These are phyloP conservation scores for Enteromius thamalakanensis DNA, from an alignment of 2,797 vertebrate genomes.

Conservation along the genomic window DNA sequence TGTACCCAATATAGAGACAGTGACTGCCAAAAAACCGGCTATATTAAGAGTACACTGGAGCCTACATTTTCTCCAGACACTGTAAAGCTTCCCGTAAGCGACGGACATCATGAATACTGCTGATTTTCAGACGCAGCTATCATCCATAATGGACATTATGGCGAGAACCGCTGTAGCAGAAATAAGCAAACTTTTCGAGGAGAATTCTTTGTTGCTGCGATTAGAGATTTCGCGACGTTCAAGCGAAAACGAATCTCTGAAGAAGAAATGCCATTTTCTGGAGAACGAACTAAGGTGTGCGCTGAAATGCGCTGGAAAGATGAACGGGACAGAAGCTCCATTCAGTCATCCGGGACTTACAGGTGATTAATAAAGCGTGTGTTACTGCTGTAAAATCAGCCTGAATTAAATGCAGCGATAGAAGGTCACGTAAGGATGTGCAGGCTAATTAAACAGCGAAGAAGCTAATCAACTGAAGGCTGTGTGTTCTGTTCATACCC, in stretches of 20 bases:
- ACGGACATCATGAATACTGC: neutral
- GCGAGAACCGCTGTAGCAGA: constrained; percentile 76
- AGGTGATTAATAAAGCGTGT: neutral
- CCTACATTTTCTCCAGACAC: neutral
- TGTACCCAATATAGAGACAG: neutral
- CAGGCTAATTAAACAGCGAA: neutral
- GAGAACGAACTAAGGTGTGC: constrained; percentile 78
- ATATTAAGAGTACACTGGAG: neutral
- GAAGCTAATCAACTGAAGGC: neutral
- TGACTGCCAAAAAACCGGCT: neutral
- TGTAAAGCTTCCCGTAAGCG: neutral
- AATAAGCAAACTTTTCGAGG: constrained; percentile 78
- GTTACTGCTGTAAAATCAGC: neutral
- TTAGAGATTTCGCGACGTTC: constrained; percentile 76
- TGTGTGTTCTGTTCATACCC: neutral
- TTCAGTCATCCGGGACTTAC: neutral
- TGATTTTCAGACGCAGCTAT: constrained; percentile 74
- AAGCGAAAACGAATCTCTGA: constrained; percentile 78
- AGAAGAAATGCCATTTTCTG: constrained; percentile 75
- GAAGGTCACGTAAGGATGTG: neutral
- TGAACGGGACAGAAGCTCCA: constrained; percentile 41
- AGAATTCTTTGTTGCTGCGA: constrained; percentile 75
- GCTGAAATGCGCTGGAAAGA: constrained; percentile 55
- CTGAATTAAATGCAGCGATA: neutral
- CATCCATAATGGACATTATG: constrained; percentile 75